A percentile compares a stretch with the other conserved stretches of the same genome.
Evolutionary conservation across 2,797 vertebrate species (phyloP).

Genomic region (Coranthus polyacanthus): DNA sequence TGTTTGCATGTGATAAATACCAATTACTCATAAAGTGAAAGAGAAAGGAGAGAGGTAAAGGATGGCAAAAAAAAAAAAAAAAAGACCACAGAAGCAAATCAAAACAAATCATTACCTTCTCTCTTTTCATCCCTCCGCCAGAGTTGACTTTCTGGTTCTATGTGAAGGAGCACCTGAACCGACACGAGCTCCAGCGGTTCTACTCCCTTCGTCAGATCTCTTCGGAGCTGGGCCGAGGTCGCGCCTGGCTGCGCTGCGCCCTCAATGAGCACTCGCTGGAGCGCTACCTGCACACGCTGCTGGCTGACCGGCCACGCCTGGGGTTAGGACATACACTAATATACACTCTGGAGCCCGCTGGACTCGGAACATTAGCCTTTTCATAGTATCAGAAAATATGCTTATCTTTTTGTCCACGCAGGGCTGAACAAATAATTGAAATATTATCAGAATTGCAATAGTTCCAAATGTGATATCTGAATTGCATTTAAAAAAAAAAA

Average conservation of each 20-base stretch:
- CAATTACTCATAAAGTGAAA: no score
- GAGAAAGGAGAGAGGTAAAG: no score
- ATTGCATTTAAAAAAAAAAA: no score
- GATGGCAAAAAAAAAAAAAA: no score
- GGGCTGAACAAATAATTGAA: no score
- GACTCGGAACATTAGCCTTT: neutral
- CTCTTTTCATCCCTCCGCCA: constrained; percentile 20
- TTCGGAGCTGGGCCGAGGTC: constrained; percentile 92
- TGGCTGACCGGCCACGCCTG: constrained; percentile 90
- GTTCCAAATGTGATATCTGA: no score
- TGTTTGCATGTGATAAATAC: no score
- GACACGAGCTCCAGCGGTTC: constrained; percentile 95
- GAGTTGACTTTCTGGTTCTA: constrained; percentile 94
- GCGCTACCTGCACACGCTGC: constrained; percentile 92
- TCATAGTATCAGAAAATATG: neutral
- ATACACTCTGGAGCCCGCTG: neutral
- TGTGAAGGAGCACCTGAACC: constrained; percentile 95
- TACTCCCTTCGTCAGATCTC: constrained; percentile 91
- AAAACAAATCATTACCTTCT: neutral
- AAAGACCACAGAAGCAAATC: no score
- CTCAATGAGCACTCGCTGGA: constrained; percentile 98
- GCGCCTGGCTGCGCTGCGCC: constrained; percentile 97
- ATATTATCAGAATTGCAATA: no score
- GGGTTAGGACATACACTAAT: constrained; percentile 87
- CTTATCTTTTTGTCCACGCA: no score